Conservation (phyloP, 2,797 vertebrate genomes). For the Amblyraja radiata region DNA sequence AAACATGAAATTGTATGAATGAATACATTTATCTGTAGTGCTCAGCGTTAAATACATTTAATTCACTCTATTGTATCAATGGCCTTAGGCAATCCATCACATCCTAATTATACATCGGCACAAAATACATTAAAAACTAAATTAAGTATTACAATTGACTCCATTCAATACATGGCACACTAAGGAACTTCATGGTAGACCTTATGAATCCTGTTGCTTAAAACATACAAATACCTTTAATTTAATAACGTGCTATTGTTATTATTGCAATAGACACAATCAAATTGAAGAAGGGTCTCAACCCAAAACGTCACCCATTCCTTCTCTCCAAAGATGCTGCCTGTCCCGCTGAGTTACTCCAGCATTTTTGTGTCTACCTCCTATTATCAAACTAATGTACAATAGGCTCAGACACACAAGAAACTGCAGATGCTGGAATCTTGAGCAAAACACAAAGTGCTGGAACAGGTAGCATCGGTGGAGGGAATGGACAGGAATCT, state of each 20-base stretch:
- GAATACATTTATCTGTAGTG: not conserved
- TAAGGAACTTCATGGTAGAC: constrained; percentile 48
- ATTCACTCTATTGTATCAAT: not conserved
- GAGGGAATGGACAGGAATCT: no score
- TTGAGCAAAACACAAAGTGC: no score
- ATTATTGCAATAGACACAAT: constrained; percentile 49
- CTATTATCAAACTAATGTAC: not conserved
- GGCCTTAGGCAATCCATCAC: not conserved
- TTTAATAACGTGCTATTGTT: constrained; percentile 52
- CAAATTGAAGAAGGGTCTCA: no score
- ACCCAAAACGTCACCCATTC: no score
- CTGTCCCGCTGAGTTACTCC: no score
- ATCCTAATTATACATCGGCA: not conserved
- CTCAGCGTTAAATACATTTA: not conserved
- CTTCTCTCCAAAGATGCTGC: no score
- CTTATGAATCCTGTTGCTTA: constrained; percentile 48
- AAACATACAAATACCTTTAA: constrained; percentile 45
- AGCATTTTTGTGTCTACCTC: no score
- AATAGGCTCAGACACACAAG: not conserved
- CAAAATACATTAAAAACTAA: constrained; percentile 51
- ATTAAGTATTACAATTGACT: constrained; percentile 50
- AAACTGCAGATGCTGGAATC: no score
- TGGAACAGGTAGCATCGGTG: no score
- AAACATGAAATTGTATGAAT: not conserved
- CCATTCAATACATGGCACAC: constrained; percentile 52